Base-by-base conservation (phyloP, 2,113 vertebrate genomes). In the Campylomormyrus numenius region DNA sequence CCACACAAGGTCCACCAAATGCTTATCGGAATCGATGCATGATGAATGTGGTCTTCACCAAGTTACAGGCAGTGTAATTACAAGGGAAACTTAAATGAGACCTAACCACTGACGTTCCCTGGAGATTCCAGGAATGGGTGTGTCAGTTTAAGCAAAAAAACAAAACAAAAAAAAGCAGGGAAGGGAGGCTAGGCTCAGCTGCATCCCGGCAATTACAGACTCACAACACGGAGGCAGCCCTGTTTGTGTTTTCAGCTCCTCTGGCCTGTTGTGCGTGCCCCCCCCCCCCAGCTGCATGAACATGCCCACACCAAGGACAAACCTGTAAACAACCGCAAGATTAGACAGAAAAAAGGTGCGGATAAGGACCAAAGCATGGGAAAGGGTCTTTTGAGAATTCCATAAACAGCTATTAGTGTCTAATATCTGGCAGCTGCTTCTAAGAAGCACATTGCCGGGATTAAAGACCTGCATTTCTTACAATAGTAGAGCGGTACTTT, bases 61-160 rank as follows among this genome's bases (percentile, higher is more conserved):
- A 90, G 70, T 91, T 92, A 91, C 89, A 94, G 89, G 89, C 89
- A 90, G 92, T 92, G 93, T 91, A 92, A 93, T 95, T 94, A 95
- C 90, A 93, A 90, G 90, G 94, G 92, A 92, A 94, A 89, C 89
- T 91, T 92, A 58, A 93, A 94, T 19, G 95, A 92, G 89, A 92
- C 93, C 91, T 93, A 85, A 93, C 94, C 93, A 91, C 93, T 46
- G 88, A 95, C 93, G 94, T 94, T 94, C 94, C 94, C 93, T 94
- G 95, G 88, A 94, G 93, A 96, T 95, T 96, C 94, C 91, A 92
- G 92, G 92, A 93, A 94, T 91, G 94, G 95, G 96, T 94, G 95
- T 95, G 94, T 94, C 94, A 92, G 94, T 93, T 94, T 95, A 94
- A 93, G 94, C 92, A 49, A 88, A 91, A 58, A 58, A 58, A 53